These are phyloP conservation scores for Fringilla coelebs DNA, from an alignment of 2,797 vertebrate species.

Conservation along the genomic window DNA sequence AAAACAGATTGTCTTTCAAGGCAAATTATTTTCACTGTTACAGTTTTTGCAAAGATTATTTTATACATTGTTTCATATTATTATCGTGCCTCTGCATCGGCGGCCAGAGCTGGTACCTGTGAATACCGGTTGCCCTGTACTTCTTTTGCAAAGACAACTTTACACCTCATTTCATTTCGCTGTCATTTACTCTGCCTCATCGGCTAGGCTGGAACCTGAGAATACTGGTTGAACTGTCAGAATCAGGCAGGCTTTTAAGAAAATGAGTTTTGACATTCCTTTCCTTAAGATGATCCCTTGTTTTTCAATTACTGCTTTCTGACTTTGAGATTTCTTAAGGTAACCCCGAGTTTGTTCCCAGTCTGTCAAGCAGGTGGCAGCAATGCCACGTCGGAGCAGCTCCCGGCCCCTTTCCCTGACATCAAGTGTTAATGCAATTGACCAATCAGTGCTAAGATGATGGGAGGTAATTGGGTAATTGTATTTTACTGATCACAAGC, in stretches of 20 bases:
- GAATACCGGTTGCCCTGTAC: neutral
- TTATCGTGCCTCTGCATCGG: neutral
- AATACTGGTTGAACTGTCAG: neutral
- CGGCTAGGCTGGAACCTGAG: neutral
- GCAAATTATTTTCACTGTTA: neutral
- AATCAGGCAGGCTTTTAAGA: conserved; percentile 40
- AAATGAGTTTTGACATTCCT: conserved; percentile 41
- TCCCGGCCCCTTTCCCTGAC: conserved; percentile 52
- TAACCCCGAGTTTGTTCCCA: neutral
- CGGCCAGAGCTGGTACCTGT: neutral
- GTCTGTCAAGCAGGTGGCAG: conserved; percentile 89
- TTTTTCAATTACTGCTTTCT: conserved; percentile 11
- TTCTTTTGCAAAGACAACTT: neutral
- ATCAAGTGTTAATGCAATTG: conserved; percentile 83
- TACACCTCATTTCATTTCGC: neutral
- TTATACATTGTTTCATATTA: neutral
- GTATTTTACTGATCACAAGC: conserved; percentile 81
- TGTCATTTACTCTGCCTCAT: neutral
- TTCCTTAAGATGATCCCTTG: conserved; percentile 39
- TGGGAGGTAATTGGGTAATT: conserved; percentile 85
- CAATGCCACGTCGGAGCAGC: conserved; percentile 75
- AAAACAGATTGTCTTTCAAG: neutral
- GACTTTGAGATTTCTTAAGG: neutral
- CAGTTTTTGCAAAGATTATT: neutral
- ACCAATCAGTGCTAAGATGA: conserved; percentile 84